Percentiles rank a stretch among this genome's conserved stretches.
These are phyloP conservation scores for Cercopithecus diana DNA, from an alignment of 2,797 vertebrate genomes.

Conservation along the genomic window DNA sequence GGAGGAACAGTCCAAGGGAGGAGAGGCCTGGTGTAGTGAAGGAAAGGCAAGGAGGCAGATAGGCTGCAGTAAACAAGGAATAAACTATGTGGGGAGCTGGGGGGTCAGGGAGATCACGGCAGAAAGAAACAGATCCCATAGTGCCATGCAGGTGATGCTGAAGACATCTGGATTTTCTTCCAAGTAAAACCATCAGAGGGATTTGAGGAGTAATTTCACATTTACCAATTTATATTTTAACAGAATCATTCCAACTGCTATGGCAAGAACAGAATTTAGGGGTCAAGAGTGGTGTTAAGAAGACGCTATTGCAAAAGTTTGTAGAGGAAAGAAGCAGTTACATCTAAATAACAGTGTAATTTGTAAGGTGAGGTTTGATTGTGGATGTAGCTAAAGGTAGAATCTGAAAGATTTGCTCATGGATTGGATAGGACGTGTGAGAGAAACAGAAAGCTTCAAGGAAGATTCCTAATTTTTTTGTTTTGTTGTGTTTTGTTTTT, in stretches of 20 bases:
- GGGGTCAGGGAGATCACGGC: too few relatives aligned
- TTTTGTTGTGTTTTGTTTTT: not conserved
- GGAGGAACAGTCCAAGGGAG: not conserved
- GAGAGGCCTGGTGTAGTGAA: not conserved
- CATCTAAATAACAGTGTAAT: not conserved
- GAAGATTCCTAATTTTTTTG: not conserved
- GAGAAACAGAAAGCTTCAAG: not conserved
- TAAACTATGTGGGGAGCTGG: not conserved
- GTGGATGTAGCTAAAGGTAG: not conserved
- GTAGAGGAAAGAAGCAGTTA: not conserved
- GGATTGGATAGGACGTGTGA: not conserved
- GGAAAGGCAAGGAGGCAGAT: not conserved
- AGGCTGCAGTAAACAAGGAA: not conserved
- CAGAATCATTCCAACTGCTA: not conserved
- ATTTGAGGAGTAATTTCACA: not conserved
- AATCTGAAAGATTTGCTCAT: not conserved
- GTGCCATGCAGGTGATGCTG: not conserved
- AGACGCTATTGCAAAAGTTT: not conserved
- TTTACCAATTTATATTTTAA: not conserved
- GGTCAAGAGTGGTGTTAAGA: not conserved
- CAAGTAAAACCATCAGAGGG: not conserved
- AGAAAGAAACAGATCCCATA: not conserved
- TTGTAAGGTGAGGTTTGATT: not conserved
- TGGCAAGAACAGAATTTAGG: not conserved
- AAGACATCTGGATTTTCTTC: not conserved